Evolutionary conservation across 1,140 invertebrate species (phyloP).

Genomic region (Microplitis mediator): DNA sequence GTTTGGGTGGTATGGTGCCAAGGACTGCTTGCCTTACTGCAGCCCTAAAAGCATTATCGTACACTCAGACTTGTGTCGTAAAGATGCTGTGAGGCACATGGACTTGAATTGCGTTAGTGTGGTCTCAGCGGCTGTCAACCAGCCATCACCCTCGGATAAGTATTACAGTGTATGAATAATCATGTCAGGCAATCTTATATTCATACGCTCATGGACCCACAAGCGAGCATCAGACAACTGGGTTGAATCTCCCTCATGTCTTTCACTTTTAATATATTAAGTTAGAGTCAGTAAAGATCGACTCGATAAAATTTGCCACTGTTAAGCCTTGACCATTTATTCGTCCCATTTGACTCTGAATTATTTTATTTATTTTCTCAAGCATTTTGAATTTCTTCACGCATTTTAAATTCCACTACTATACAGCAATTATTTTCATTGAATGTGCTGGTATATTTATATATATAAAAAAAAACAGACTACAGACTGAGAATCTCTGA

Average conservation of each 20-base stretch:
- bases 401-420: no score
- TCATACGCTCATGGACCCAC: slow-evolving; percentile 35
- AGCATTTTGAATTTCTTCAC: no score
- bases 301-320: no score
- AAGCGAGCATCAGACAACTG: not conserved
- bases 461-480: no score
- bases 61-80: not conserved
- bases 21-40: slow-evolving; percentile 32
- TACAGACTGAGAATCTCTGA: no score
- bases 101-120: slow-evolving; percentile 18
- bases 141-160: slow-evolving; percentile 47
- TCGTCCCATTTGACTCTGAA: no score
- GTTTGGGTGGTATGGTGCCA: slow-evolving; percentile 14
- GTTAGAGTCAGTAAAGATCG: no score
- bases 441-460: no score
- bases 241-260: not conserved
- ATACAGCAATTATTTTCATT: no score
- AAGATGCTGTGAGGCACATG: not conserved
- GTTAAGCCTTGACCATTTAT: no score
- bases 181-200: slow-evolving; percentile 53
- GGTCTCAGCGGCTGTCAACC: slow-evolving; percentile 47
- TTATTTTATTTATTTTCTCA: no score
- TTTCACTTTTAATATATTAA: not conserved
- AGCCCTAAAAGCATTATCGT: slow-evolving; percentile 30
- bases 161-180: slow-evolving; percentile 49